Evolutionary conservation across 2,113 vertebrate genomes (phyloP).

Genomic region (Gallinago media): DNA sequence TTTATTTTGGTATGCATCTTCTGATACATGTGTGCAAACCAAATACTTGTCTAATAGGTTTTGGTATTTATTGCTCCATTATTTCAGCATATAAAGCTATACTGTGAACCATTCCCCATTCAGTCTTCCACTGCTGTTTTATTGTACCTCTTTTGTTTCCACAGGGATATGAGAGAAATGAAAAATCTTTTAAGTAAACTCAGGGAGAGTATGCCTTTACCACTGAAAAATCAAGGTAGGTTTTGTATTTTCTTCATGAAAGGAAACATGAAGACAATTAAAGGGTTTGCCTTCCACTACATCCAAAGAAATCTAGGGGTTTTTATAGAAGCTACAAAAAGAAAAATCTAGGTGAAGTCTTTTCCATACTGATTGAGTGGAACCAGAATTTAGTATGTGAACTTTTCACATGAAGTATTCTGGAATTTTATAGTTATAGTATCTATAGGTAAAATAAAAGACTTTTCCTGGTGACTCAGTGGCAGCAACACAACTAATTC

Average conservation of each 20-base stretch:
- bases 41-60: not conserved
- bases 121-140: not conserved
- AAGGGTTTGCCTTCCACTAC: not conserved
- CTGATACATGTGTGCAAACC: not conserved
- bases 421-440: not conserved
- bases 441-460: not conserved
- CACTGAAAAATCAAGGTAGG: slow-evolving; percentile 95
- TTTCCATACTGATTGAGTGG: not conserved
- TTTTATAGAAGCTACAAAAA: not conserved
- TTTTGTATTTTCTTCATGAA: slow-evolving; percentile 2
- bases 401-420: not conserved
- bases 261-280: not conserved
- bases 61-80: not conserved
- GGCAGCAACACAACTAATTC: not conserved
- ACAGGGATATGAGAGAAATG: slow-evolving; percentile 95
- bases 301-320: not conserved
- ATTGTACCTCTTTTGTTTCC: slow-evolving; percentile 33
- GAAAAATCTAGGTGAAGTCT: not conserved
- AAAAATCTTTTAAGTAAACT: slow-evolving; percentile 98
- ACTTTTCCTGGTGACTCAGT: not conserved
- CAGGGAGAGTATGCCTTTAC: slow-evolving; percentile 99
- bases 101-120: not conserved
- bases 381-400: not conserved
- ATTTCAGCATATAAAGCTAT: not conserved
- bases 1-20: not conserved